Conservation (phyloP, 2,888 invertebrate species). For the Drosophila melanosoma region DNA sequence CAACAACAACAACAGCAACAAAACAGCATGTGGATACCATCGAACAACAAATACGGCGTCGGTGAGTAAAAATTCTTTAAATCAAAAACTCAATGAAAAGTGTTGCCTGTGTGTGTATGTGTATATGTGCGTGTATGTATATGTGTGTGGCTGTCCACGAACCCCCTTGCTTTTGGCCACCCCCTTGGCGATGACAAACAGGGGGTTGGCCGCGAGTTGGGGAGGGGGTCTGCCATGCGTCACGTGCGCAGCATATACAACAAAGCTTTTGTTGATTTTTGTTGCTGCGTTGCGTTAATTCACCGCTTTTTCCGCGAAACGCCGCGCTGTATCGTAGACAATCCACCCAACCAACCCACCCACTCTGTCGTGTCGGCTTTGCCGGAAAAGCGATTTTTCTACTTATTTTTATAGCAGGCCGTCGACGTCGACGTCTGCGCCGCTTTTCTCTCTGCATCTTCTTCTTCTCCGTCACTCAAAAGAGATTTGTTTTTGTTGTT, state of each 20-base stretch:
- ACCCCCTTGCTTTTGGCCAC: constrained; percentile 44
- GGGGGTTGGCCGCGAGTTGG: constrained; percentile 20
- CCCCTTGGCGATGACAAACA: constrained; percentile 26
- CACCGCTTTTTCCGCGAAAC: constrained; percentile 78
- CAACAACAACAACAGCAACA: constrained; percentile 12
- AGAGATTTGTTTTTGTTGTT: constrained; percentile 66
- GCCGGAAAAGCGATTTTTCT: constrained; percentile 76
- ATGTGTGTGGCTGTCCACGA: constrained; percentile 39
- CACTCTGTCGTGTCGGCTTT: constrained; percentile 19
- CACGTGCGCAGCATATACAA: constrained; percentile 66
- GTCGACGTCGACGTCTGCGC: constrained; percentile 9
- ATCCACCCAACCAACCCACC: constrained; percentile 8
- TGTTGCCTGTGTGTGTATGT: constrained; percentile 10
- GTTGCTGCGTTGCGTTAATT: constrained; percentile 66
- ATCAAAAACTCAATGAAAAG: constrained; percentile 25
- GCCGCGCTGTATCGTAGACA: constrained; percentile 56
- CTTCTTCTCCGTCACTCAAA: constrained; percentile 48
- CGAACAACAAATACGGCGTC: constrained; percentile 85
- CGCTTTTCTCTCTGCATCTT: constrained; percentile 5
- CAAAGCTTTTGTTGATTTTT: constrained; percentile 43
- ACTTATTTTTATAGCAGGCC: constrained; percentile 63
- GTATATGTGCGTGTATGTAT: constrained; percentile 17
- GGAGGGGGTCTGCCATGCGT: constrained; percentile 53
- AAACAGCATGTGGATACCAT: constrained; percentile 84
- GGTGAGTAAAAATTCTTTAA: constrained; percentile 79